A percentile compares a stretch with the other conserved stretches of the same genome.
Conservation (phyloP, 1,140 invertebrate species). For the Himalopsyche phryganea region DNA sequence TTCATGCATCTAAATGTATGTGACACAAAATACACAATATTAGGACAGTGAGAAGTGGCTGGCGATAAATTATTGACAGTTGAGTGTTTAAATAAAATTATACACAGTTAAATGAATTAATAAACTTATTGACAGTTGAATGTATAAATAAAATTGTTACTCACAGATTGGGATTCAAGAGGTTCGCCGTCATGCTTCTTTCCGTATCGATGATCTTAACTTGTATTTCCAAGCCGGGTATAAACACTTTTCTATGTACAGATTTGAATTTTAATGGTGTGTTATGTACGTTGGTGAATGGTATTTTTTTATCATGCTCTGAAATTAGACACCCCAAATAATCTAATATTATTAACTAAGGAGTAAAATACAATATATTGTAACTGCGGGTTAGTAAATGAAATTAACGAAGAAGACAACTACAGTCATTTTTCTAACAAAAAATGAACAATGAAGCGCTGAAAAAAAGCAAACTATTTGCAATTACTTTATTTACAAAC, state of each 20-base stretch:
- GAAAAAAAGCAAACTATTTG: too few relatives aligned
- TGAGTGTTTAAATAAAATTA: not conserved
- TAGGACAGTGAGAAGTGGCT: not conserved
- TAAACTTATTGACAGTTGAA: not conserved
- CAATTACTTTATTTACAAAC: too few relatives aligned
- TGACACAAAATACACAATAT: not conserved
- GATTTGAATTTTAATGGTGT: constrained; percentile 68
- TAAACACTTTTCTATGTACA: constrained; percentile 70
- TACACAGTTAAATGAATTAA: not conserved
- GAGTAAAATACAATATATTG: too few relatives aligned
- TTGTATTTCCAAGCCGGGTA: constrained; percentile 67
- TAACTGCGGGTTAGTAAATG: too few relatives aligned
- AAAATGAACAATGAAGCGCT: too few relatives aligned
- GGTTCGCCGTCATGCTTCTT: constrained; percentile 72
- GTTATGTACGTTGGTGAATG: constrained; percentile 65
- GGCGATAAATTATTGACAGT: not conserved
- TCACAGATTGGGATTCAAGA: constrained; percentile 81
- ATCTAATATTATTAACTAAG: too few relatives aligned
- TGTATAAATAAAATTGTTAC: constrained; percentile 36
- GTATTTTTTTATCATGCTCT: constrained; percentile 41
- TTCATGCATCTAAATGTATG: not conserved
- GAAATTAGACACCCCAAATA: too few relatives aligned
- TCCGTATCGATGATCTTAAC: constrained; percentile 72
- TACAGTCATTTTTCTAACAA: too few relatives aligned
- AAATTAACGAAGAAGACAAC: too few relatives aligned